phyloP scores from a whole-genome alignment of 37 sponge, comb jelly and placozoan species.

The Beroe forskalii region DNA sequence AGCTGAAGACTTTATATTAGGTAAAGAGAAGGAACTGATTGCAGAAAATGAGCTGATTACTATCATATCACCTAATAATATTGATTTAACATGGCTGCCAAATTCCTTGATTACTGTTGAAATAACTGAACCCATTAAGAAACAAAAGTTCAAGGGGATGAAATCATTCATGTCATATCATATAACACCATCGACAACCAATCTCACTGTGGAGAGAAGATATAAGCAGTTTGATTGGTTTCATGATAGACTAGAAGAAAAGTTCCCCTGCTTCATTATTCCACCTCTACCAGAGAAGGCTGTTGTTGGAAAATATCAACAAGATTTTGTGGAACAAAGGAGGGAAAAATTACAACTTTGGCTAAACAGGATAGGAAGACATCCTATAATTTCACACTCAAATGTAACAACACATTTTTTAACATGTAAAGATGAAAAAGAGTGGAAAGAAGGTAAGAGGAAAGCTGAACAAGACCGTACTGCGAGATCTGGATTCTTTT shows the following conservation, averaged over 20 bases:
- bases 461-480: slow-evolving; percentile 89
- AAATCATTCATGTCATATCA: slow-evolving; percentile 87
- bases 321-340: slow-evolving; percentile 89
- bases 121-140: slow-evolving; percentile 85
- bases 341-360: slow-evolving; percentile 85
- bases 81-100: slow-evolving; percentile 75
- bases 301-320: slow-evolving; percentile 61
- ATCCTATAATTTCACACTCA: slow-evolving; percentile 83
- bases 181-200: slow-evolving; percentile 70
- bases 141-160: slow-evolving; percentile 88
- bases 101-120: slow-evolving; percentile 68
- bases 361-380: slow-evolving; percentile 92
- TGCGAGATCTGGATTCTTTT: slow-evolving; percentile 72
- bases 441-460: slow-evolving; percentile 96
- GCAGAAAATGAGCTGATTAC: slow-evolving; percentile 23
- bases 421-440: slow-evolving; percentile 67
- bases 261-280: slow-evolving; percentile 80
- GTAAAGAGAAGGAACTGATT: slow-evolving; percentile 52
- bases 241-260: slow-evolving; percentile 81
- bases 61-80: slow-evolving; percentile 22
- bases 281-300: slow-evolving; percentile 92
- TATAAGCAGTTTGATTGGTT: slow-evolving; percentile 74
- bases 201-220: slow-evolving; percentile 44
- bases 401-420: slow-evolving; percentile 73
- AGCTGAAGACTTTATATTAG: slow-evolving; percentile 82